Base-by-base conservation (phyloP, 2,888 invertebrate genomes). In the Arctia plantaginis region DNA sequence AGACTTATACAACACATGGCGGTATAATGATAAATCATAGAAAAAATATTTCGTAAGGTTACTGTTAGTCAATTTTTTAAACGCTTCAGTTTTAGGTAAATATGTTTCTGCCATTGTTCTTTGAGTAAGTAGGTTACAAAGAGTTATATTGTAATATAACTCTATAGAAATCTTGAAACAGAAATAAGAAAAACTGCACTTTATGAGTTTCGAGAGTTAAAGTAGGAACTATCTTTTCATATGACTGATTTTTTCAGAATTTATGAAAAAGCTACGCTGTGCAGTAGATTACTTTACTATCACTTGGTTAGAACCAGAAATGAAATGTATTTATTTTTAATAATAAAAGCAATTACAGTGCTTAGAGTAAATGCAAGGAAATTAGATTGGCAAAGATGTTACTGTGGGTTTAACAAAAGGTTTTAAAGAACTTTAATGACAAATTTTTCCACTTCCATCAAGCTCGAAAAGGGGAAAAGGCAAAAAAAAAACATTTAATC, bases 401-500 rank as follows among this genome's bases (percentile, higher is more conserved):
- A n/a, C 51, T n/a, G 51, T 55, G 51, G n/a, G 51, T 55, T 55
- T 55, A n/a, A 83, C 74, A 80, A 77, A 73, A 77, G 74, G 81
- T 78, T 59, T 78, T 80, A 84, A 82, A 80, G 79, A 83, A 81
- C 82, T 78, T 77, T 86, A 88, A 85, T 84, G 89, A 88, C 87
- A 87, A 88, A 90, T 89, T 78, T 87, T 83, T 82, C 79, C 73
- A 80, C 83, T 82, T 81, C 79, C 72, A 80, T 82, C 78, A 76
- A 77, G 76, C 86, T 78, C 84, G 82, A 78, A 78, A 79, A 82
- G 72, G 81, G 85, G 86, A 88, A 88, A 89, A 80, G 72, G 86
- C 88, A 91, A 93, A 94, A 91, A 93, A 35, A 94, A 95, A 94
- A 93, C 94, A 91, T 95, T 95, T 95, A 95, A 95, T 95, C 94